Conservation (phyloP, 2,888 invertebrate species). For the Cantharis rustica region DNA sequence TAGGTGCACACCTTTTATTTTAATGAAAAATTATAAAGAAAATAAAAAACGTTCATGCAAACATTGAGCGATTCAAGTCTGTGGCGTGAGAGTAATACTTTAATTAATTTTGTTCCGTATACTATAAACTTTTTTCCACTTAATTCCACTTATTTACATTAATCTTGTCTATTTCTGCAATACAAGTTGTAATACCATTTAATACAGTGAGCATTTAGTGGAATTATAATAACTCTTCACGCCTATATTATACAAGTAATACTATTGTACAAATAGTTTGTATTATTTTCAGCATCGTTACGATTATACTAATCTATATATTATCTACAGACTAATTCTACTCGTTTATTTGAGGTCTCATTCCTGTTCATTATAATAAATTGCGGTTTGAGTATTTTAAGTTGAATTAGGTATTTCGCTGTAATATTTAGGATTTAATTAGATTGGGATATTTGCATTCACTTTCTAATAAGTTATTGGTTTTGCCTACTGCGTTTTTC, state of each 20-base stretch:
- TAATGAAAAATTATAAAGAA: background rate
- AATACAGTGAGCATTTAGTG: background rate
- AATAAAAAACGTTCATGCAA: background rate
- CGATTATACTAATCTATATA: conserved; percentile 13
- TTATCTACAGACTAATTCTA: conserved; percentile 9
- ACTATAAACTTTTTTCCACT: background rate
- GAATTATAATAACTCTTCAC: background rate
- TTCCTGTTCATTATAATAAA: conserved; percentile 10
- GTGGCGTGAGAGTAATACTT: background rate
- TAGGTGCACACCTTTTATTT: background rate
- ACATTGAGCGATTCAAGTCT: background rate
- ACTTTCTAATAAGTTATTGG: background rate
- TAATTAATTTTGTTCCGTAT: background rate
- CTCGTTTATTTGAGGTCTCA: conserved; percentile 11
- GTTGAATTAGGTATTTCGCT: background rate
- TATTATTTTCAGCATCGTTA: conserved; percentile 6
- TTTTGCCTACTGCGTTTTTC: background rate
- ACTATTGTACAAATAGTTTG: conserved; percentile 10
- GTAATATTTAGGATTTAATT: conserved; percentile 5
- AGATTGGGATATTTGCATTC: background rate
- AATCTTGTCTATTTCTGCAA: background rate
- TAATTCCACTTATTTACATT: background rate
- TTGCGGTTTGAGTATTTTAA: conserved; percentile 10
- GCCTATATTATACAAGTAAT: background rate
- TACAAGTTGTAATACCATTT: background rate